Percentiles rank a stretch among this genome's conserved stretches.
phyloP scores from a whole-genome alignment of 2,797 vertebrate genomes.

The Catamblyrhynchus diadema region DNA sequence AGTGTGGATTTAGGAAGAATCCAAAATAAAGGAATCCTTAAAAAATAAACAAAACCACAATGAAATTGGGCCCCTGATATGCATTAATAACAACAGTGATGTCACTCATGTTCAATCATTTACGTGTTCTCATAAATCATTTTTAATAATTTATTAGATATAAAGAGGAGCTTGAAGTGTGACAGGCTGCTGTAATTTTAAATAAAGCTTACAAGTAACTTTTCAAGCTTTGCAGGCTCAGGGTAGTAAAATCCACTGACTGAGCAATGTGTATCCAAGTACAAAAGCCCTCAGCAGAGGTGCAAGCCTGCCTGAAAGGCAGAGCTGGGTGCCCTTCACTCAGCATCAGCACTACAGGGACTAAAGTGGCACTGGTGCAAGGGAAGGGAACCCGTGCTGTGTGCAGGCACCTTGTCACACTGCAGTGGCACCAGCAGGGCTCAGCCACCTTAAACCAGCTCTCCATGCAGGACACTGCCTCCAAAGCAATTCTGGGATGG shows the following conservation, averaged over 20 bases:
- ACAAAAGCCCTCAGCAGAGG: neutral
- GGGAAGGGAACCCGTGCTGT: accelerated
- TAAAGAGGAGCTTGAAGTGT: neutral
- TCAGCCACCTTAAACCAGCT: neutral
- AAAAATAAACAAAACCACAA: neutral
- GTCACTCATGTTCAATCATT: neutral
- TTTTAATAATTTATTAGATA: neutral
- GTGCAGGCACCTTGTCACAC: neutral
- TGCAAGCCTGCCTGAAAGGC: neutral
- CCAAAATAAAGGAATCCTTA: neutral
- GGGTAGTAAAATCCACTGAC: neutral
- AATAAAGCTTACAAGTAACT: conserved; percentile 25
- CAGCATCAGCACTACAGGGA: neutral
- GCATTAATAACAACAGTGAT: neutral
- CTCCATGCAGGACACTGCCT: neutral
- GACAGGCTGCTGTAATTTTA: neutral
- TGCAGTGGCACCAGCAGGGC: neutral
- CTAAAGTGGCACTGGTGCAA: neutral
- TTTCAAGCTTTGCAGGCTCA: conserved; percentile 12
- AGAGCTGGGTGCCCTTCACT: neutral
- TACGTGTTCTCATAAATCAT: neutral
- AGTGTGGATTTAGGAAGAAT: neutral
- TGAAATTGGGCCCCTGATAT: neutral
- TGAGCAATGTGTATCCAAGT: neutral
- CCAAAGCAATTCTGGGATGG: neutral